These are phyloP conservation scores for Lagocephalus sceleratus DNA, from an alignment of 2,797 vertebrate genomes.

Conservation along the genomic window DNA sequence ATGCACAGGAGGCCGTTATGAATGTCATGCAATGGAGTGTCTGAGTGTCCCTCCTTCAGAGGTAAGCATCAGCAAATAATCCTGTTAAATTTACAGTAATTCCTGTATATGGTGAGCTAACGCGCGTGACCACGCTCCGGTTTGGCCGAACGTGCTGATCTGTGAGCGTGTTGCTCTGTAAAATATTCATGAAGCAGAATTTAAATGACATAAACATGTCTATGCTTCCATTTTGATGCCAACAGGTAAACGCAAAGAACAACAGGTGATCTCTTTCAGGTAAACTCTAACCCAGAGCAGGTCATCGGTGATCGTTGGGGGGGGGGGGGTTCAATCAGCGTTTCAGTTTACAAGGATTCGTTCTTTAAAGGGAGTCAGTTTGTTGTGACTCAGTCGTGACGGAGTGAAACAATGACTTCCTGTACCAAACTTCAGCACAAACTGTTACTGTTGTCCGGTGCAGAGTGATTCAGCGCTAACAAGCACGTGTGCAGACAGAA, in stretches of 20 bases:
- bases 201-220: too few species aligned
- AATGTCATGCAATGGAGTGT: background rate
- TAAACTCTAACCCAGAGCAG: too few species aligned
- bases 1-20: conserved; percentile 1
- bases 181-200: too few species aligned
- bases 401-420: conserved; percentile 20
- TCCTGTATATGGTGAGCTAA: conserved; percentile 1
- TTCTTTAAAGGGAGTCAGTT: too few species aligned
- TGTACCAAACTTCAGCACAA: conserved; percentile 20
- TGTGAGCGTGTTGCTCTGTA: too few species aligned
- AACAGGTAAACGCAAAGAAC: too few species aligned
- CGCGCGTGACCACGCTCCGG: background rate
- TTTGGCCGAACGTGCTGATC: too few species aligned
- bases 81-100: conserved; percentile 14
- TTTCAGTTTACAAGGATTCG: too few species aligned
- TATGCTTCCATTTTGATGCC: too few species aligned
- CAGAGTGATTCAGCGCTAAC: conserved; percentile 40
- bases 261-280: too few species aligned
- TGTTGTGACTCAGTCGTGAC: background rate
- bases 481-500: conserved; percentile 33
- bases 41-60: conserved; percentile 1
- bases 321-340: too few species aligned
- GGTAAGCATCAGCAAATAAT: conserved; percentile 1
- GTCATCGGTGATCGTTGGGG: too few species aligned
- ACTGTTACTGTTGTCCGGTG: conserved; percentile 14